Percentiles rank a stretch among this genome's conserved stretches.
These are phyloP conservation scores for Tamandua tetradactyla DNA, from an alignment of 2,797 vertebrate species.

Conservation along the genomic window DNA sequence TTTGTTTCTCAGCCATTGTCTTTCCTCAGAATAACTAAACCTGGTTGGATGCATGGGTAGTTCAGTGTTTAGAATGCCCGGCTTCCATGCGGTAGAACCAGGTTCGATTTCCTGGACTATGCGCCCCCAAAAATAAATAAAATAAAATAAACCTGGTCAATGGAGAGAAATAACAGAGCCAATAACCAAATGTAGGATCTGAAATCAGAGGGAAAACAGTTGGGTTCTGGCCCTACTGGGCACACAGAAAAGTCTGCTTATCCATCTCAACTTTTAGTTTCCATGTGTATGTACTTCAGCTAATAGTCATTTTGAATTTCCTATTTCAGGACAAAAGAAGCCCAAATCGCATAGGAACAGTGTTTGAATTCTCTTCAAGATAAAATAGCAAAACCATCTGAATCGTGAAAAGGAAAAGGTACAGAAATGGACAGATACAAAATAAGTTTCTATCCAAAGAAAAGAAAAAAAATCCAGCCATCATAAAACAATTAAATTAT, in stretches of 20 bases:
- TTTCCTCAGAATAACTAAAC: not conserved
- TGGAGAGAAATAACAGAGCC: not conserved
- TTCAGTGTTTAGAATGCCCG: too few species aligned
- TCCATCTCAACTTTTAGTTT: not conserved
- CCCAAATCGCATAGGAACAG: not conserved
- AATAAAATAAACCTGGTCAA: not conserved
- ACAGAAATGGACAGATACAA: not conserved
- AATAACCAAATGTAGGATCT: not conserved
- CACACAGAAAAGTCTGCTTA: conserved; percentile 6
- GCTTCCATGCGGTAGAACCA: too few species aligned
- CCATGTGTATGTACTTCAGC: not conserved
- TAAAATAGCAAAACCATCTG: not conserved
- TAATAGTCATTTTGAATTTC: not conserved
- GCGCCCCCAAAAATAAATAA: too few species aligned
- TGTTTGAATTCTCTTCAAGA: conserved; percentile 5
- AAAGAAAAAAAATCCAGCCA: conserved; percentile 44
- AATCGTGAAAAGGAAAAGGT: conserved; percentile 24
- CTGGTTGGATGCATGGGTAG: too few species aligned
- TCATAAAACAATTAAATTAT: conserved; percentile 58
- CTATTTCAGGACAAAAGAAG: not conserved
- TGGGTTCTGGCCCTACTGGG: not conserved
- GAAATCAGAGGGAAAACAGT: not conserved
- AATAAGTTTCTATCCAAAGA: conserved; percentile 33
- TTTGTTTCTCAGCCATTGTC: not conserved
- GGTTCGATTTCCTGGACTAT: too few species aligned